Percentiles rank a stretch among this genome's conserved stretches.
Evolutionary conservation across 2,113 vertebrate species (phyloP).

Genomic region (Microcebus griseorufus): DNA sequence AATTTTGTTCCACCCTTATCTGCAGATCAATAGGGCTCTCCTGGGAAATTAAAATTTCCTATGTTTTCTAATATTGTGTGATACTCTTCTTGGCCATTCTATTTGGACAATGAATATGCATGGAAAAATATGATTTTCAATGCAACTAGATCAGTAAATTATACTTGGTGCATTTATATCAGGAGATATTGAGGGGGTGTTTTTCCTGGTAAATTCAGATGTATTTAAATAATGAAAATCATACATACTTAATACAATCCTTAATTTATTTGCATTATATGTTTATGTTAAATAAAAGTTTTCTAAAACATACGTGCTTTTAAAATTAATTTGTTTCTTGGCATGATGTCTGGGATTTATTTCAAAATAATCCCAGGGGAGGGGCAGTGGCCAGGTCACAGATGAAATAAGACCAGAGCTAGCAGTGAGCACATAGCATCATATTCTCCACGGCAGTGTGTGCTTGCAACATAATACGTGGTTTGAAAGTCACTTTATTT

Average conservation of each 20-base stretch:
- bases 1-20: background rate
- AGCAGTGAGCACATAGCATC: fast-evolving
- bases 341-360: background rate
- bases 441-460: background rate
- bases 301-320: background rate
- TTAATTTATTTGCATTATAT: background rate
- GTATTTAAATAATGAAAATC: background rate
- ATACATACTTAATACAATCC: background rate
- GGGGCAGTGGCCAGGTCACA: background rate
- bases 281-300: background rate
- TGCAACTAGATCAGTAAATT: background rate
- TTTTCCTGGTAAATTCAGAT: background rate
- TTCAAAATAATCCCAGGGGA: background rate
- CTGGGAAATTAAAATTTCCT: constrained; percentile 38
- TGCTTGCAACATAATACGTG: background rate
- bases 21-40: background rate
- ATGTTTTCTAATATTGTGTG: background rate
- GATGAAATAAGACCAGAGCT: background rate
- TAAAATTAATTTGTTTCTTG: constrained; percentile 1
- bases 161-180: background rate
- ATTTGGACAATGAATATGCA: background rate
- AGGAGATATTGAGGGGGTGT: background rate
- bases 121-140: background rate
- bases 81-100: background rate
- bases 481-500: background rate